phyloP scores from a whole-genome alignment of 1,140 invertebrate genomes.

The Ceratina calcarata region DNA sequence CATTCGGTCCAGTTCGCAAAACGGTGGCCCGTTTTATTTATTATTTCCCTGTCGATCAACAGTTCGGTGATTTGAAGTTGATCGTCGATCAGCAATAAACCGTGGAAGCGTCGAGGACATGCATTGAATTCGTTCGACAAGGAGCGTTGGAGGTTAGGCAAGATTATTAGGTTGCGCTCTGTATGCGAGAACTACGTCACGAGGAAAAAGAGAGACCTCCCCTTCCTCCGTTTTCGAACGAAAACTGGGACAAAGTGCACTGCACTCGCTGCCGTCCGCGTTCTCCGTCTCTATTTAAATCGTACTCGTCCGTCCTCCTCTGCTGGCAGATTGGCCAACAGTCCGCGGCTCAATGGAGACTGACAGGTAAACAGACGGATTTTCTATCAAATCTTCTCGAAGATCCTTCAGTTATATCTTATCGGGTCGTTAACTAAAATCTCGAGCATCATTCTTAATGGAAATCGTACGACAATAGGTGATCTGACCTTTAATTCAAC shows the following conservation, averaged over 20 bases:
- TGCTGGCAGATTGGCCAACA: constrained; percentile 35
- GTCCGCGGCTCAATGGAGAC: constrained; percentile 40
- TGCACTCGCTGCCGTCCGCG: constrained; percentile 71
- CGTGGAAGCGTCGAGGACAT: no score
- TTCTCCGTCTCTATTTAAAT: constrained; percentile 6
- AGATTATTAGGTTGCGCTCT: no score
- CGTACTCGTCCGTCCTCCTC: constrained; percentile 20
- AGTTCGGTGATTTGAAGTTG: no score
- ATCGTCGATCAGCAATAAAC: no score
- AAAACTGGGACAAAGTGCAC: constrained; percentile 81
- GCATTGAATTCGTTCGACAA: no score
- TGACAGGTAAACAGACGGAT: constrained; percentile 49
- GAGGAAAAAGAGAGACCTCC: constrained; percentile 78
- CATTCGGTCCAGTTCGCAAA: no score
- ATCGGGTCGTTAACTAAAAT: not conserved
- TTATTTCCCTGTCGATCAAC: no score
- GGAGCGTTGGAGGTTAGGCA: no score
- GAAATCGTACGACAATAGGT: no score
- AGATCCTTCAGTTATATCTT: not conserved
- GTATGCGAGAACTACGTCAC: constrained; percentile 80
- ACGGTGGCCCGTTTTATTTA: no score
- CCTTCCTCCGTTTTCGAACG: no score
- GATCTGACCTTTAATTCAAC: no score
- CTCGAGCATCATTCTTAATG: not conserved
- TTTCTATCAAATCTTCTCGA: constrained; percentile 23